Evolutionary conservation across 2,797 vertebrate species (phyloP).

Genomic region (Cirrhinus mrigala): DNA sequence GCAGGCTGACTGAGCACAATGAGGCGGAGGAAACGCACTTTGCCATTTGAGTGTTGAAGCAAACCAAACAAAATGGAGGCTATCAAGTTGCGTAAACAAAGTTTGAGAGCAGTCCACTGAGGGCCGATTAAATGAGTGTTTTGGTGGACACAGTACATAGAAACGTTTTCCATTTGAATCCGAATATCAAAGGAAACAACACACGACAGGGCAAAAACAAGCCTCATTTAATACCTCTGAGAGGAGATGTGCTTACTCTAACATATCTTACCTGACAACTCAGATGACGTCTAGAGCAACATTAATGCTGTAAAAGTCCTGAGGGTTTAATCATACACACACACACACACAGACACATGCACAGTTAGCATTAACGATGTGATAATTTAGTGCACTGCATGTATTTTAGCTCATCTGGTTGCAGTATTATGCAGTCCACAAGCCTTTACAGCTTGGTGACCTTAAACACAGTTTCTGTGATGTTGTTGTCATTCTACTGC

Average conservation of each 20-base stretch:
- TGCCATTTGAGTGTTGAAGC: constrained; percentile 15
- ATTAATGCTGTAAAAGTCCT: constrained; percentile 12
- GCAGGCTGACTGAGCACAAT: background rate
- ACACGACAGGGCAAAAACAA: constrained; percentile 37
- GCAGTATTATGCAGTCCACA: background rate
- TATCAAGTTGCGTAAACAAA: constrained; percentile 45
- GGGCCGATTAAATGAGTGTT: constrained; percentile 14
- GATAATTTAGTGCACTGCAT: background rate
- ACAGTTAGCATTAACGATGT: background rate
- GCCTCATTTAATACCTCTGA: constrained; percentile 27
- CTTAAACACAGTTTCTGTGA: constrained; percentile 37
- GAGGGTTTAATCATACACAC: background rate
- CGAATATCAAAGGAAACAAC: constrained; percentile 31
- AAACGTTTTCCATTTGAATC: constrained; percentile 19
- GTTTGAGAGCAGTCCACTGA: constrained; percentile 35
- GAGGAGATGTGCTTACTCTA: constrained; percentile 10
- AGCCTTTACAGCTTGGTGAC: background rate
- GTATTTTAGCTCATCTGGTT: background rate
- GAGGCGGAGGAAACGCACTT: background rate
- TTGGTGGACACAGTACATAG: background rate
- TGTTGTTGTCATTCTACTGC: constrained; percentile 16
- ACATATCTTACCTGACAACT: constrained; percentile 24
- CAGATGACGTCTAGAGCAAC: background rate
- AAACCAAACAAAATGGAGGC: constrained; percentile 33
- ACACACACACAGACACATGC: background rate